Evolutionary conservation across 2,888 invertebrate genomes (phyloP), one percentile per base, ranked within the genome.

Genomic region (Megalurothrips usitatus): DNA sequence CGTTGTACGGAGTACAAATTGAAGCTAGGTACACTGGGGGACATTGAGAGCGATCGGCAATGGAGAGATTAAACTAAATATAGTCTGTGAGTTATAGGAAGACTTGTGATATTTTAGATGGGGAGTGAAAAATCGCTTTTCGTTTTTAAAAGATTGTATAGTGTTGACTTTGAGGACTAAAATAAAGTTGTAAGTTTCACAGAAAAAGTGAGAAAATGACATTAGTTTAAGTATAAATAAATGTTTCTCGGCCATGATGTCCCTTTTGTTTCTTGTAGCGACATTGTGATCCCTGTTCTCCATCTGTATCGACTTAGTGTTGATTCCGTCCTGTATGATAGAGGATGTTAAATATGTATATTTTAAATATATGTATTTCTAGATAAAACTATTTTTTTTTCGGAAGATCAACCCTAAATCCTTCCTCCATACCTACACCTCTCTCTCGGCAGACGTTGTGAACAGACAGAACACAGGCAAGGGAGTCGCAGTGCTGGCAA

Each of bases 51-150:
- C 26, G 11, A 26, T 75, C 26, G 23, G 68, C 23, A 9, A 75
- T 75, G n/a, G 26, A 23, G 23, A 75, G 68, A 12, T 75, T 23
- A 75, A 26, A 12, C 12, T 26, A 23, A 26, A 12, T 26, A 26
- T 23, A 75, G 68, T 75, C 68, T 75, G 6, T 75, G 68, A 75
- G 68, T 8, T 8, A 75, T 26, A 75, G 68, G 68, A 75, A 75
- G 68, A 75, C 68, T 75, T 75, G 68, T 75, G 68, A 75, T 75
- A 75, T 75, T 75, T 26, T 23, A 26, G 68, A 26, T 23, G 26
- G 26, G 68, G 26, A 75, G 26, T 23, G 26, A 75, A 26, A n/a
- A 75, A n/a, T 68, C 68, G 23, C 26, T 26, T 75, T 75, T 26
- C 12, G 12, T 26, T 26, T 52, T 23, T 26, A 26, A 75, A 75